phyloP scores from a whole-genome alignment of 2,797 vertebrate species.

The Esox lucius region DNA sequence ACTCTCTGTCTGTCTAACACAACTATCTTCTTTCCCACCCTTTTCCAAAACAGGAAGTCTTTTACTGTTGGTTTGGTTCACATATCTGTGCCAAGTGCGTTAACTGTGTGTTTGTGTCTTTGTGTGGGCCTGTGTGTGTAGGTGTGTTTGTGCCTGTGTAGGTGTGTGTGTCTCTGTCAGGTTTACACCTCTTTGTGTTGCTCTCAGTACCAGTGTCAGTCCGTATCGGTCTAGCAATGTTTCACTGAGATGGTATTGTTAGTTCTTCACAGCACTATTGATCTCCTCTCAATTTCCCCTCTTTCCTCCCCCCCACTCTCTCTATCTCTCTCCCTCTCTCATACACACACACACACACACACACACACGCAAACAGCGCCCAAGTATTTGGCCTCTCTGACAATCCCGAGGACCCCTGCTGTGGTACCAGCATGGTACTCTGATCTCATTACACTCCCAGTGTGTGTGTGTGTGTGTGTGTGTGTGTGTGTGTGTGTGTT shows the following conservation, averaged over 20 bases:
- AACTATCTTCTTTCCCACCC: not conserved
- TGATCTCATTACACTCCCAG: conserved; percentile 58
- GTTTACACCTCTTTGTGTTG: not conserved
- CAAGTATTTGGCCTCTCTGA: conserved; percentile 45
- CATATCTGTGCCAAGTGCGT: not conserved
- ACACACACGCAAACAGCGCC: conserved; percentile 28
- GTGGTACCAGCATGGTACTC: conserved; percentile 48
- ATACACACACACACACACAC: not conserved
- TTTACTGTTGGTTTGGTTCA: not conserved
- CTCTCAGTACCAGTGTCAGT: not conserved
- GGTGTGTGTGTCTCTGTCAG: not conserved
- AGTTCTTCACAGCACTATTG: not conserved
- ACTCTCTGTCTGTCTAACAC: not conserved
- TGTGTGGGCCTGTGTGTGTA: not conserved
- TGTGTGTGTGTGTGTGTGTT: conserved; percentile 8
- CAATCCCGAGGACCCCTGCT: conserved; percentile 41
- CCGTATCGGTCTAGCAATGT: not conserved
- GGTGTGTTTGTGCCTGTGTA: not conserved
- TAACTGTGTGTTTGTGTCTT: not conserved
- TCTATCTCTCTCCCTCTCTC: not conserved
- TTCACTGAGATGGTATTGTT: not conserved
- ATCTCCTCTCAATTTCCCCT: not conserved
- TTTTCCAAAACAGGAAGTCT: not conserved
- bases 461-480: conserved; percentile 31
- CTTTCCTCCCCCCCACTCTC: not conserved